Percentiles rank a stretch among this genome's conserved stretches.
Conservation (phyloP, 2,797 vertebrate genomes). For the Lithobates pipiens region DNA sequence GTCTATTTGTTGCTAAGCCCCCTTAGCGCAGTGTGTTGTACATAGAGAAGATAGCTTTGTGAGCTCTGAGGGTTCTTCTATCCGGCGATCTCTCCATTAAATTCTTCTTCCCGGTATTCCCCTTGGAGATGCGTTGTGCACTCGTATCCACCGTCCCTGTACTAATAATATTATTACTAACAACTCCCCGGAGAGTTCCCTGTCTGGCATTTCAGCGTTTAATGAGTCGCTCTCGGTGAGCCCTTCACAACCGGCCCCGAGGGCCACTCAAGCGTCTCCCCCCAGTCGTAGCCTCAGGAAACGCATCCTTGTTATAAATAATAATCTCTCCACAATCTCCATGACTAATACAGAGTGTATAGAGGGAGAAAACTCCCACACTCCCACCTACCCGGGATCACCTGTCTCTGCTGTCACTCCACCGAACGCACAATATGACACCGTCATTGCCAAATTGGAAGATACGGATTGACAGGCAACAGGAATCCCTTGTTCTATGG, state of each 20-base stretch:
- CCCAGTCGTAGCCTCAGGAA: not conserved
- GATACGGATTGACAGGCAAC: not conserved
- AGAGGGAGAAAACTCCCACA: not conserved
- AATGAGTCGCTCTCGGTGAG: not conserved
- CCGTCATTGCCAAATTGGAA: not conserved
- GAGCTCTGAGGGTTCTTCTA: too few species aligned
- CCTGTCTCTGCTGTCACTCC: not conserved
- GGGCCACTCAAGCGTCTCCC: not conserved
- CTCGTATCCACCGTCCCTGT: not conserved
- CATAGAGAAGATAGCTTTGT: too few species aligned
- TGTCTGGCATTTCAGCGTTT: slow-evolving; percentile 6
- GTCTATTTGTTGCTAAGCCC: too few species aligned
- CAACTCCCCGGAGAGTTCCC: not conserved
- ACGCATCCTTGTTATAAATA: not conserved
- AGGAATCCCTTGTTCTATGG: not conserved
- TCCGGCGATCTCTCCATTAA: too few species aligned
- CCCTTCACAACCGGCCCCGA: not conserved
- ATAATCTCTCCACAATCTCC: not conserved
- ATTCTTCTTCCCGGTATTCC: too few species aligned
- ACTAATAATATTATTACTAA: not conserved
- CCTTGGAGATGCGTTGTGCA: too few species aligned
- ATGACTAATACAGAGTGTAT: not conserved
- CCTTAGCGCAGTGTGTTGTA: too few species aligned
- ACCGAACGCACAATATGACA: not conserved
- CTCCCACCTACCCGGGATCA: not conserved